phyloP scores from a whole-genome alignment of 1,140 invertebrate species.

The Trichoplusia ni region DNA sequence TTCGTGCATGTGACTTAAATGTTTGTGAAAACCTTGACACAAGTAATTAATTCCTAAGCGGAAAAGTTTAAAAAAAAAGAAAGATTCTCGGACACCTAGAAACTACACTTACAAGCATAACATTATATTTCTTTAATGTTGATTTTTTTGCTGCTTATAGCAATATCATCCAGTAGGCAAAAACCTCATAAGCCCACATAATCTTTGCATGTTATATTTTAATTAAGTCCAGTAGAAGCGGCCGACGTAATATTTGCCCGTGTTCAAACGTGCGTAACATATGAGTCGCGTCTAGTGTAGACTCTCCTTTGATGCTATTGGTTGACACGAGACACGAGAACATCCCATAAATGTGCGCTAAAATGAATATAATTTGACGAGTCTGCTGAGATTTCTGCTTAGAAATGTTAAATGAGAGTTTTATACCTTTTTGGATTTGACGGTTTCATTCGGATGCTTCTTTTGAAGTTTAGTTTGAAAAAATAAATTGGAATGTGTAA shows the following conservation, averaged over 20 bases:
- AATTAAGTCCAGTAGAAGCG: conserved; percentile 52
- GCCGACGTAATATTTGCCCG: conserved; percentile 33
- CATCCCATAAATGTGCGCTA: not conserved
- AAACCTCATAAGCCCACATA: not conserved
- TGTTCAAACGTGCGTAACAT: conserved; percentile 47
- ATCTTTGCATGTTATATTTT: conserved; percentile 48
- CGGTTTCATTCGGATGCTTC: conserved; percentile 9
- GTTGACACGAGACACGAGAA: not conserved
- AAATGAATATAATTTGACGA: conserved; percentile 18
- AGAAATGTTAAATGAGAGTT: conserved; percentile 19
- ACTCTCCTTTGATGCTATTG: conserved; percentile 34
- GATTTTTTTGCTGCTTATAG: too few species aligned
- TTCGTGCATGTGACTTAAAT: too few species aligned
- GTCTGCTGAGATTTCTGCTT: not conserved
- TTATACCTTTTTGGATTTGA: conserved; percentile 4
- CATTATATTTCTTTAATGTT: too few species aligned
- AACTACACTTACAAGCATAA: too few species aligned
- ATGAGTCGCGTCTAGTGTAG: conserved; percentile 29
- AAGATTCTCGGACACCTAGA: too few species aligned
- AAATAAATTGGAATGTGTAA: too few species aligned
- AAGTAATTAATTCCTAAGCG: too few species aligned
- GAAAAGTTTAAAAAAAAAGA: too few species aligned
- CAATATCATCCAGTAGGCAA: not conserved
- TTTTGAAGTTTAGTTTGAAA: not conserved
- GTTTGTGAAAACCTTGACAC: too few species aligned